Percentiles rank a stretch among this genome's conserved stretches.
phyloP scores from a whole-genome alignment of 2,888 invertebrate genomes.

The Teleiodes luculella region DNA sequence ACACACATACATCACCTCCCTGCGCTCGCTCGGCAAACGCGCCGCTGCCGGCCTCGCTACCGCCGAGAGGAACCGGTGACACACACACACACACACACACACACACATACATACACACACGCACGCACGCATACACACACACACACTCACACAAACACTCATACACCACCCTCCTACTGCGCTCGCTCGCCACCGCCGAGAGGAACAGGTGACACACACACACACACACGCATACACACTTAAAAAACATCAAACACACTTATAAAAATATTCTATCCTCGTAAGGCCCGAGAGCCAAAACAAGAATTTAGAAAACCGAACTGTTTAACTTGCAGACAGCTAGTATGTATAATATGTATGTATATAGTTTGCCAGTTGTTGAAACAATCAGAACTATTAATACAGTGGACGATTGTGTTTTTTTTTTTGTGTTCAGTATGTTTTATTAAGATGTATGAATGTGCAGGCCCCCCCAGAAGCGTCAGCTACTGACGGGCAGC shows the following conservation, averaged over 20 bases:
- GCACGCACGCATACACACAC: neutral
- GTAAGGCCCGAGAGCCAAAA: too few relatives aligned
- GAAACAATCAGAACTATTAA: too few relatives aligned
- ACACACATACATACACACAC: too few relatives aligned
- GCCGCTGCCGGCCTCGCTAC: conserved; percentile 65
- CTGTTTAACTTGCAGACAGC: too few relatives aligned
- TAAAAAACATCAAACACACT: too few relatives aligned
- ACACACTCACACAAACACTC: too few relatives aligned
- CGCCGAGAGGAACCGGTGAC: conserved; percentile 58
- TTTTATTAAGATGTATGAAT: conserved; percentile 12
- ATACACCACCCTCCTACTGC: conserved; percentile 48
- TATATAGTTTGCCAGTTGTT: too few relatives aligned
- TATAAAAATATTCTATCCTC: too few relatives aligned
- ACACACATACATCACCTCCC: conserved; percentile 49
- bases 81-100: neutral
- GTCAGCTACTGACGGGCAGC: conserved; percentile 64
- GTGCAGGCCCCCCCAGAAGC: conserved; percentile 56
- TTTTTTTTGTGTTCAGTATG: too few relatives aligned
- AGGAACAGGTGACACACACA: conserved; percentile 54
- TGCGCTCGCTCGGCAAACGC: conserved; percentile 63
- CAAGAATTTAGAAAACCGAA: too few relatives aligned
- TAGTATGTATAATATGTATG: too few relatives aligned
- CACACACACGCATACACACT: neutral
- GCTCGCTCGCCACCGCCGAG: conserved; percentile 57
- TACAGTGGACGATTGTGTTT: too few relatives aligned